phyloP scores from a whole-genome alignment of 92 coral and sea anemone genomes.

The Palythoa grandiflora region DNA sequence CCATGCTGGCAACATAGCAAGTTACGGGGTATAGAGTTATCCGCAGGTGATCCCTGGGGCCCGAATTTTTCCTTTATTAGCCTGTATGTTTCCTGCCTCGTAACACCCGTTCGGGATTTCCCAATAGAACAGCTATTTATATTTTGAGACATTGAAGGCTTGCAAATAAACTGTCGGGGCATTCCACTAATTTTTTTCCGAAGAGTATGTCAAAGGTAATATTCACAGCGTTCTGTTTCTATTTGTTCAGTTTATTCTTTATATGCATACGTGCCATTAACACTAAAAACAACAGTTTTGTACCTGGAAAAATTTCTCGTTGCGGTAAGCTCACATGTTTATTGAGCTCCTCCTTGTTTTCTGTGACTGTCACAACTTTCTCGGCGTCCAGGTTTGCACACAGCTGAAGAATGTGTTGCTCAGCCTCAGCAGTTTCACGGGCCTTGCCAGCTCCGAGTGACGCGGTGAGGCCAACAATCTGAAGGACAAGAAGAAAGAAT shows the following conservation, averaged over 20 bases:
- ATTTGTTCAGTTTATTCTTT: neutral
- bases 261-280: neutral
- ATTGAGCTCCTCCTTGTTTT: slow-evolving; percentile 63
- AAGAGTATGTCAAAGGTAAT: too few species aligned
- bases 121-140: too few species aligned
- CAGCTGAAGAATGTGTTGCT: slow-evolving; percentile 75
- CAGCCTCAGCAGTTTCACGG: slow-evolving; percentile 61
- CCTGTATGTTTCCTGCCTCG: too few species aligned
- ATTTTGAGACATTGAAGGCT: too few species aligned
- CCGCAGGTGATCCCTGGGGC: too few species aligned
- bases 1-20: too few species aligned
- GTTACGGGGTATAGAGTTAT: too few species aligned
- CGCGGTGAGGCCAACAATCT: slow-evolving; percentile 93
- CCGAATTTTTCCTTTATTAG: too few species aligned
- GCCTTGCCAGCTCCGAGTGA: slow-evolving; percentile 96
- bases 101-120: too few species aligned
- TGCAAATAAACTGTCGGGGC: too few species aligned
- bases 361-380: slow-evolving; percentile 71
- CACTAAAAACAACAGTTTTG: neutral
- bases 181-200: too few species aligned
- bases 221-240: too few species aligned
- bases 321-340: slow-evolving; percentile 61
- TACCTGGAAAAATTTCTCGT: slow-evolving; percentile 53
- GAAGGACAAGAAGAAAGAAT: slow-evolving; percentile 11
- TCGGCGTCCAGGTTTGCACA: slow-evolving; percentile 88